phyloP scores from a whole-genome alignment of 2,113 vertebrate species.

The Leptobrachium leishanense region DNA sequence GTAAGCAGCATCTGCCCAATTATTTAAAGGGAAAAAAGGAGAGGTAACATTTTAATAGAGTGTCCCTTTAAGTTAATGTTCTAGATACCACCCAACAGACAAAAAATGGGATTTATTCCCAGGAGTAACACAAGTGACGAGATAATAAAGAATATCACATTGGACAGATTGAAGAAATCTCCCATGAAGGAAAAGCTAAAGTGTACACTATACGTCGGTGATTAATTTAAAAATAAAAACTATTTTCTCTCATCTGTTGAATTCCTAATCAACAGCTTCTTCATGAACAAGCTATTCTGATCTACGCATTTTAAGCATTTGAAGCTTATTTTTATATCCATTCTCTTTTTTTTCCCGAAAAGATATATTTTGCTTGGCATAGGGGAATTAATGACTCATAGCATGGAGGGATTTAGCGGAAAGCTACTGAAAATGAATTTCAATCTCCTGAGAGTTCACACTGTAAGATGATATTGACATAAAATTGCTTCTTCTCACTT shows the following conservation, averaged over 20 bases:
- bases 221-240: constrained; percentile 6
- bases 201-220: not conserved
- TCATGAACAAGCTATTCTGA: constrained; percentile 68
- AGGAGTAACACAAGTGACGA: no score
- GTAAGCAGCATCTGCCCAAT: no score
- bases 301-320: constrained; percentile 71
- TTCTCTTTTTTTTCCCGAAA: constrained; percentile 71
- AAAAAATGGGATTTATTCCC: no score
- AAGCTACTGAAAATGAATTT: constrained; percentile 81
- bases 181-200: not conserved
- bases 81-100: no score
- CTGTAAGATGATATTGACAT: constrained; percentile 40
- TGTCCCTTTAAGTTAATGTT: no score
- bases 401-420: constrained; percentile 76
- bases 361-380: constrained; percentile 82
- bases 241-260: constrained; percentile 39
- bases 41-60: no score
- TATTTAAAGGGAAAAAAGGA: no score
- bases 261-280: constrained; percentile 70
- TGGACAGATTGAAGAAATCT: not conserved
- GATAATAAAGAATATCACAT: not conserved
- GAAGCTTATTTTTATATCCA: constrained; percentile 78
- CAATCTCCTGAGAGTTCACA: constrained; percentile 61
- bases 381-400: constrained; percentile 71
- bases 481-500: constrained; percentile 11